Percentiles rank a stretch among this genome's conserved stretches.
Conservation (phyloP, 1,140 invertebrate species). For the Marisa cornuarietis region DNA sequence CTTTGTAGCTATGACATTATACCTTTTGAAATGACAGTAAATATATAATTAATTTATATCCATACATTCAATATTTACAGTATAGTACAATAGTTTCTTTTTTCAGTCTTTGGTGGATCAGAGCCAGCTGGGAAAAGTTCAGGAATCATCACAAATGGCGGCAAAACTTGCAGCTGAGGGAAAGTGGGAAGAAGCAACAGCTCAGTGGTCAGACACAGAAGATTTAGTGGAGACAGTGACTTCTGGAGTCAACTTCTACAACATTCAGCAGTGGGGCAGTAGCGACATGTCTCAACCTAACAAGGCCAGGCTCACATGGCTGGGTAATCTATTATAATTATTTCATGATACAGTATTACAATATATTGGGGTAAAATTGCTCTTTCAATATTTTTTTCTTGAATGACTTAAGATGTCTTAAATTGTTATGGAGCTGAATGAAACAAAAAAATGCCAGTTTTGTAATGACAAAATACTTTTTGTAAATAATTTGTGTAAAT, state of each 20-base stretch:
- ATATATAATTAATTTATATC: too few relatives aligned
- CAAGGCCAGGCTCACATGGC: not conserved
- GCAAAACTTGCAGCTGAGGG: conserved; percentile 36
- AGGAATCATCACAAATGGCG: conserved; percentile 59
- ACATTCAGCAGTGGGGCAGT: conserved; percentile 50
- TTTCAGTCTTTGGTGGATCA: conserved; percentile 69
- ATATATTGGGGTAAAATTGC: too few relatives aligned
- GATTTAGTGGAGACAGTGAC: conserved; percentile 39
- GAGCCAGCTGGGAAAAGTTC: conserved; percentile 60
- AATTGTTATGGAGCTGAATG: too few relatives aligned
- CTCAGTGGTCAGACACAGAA: conserved; percentile 39
- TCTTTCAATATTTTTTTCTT: too few relatives aligned
- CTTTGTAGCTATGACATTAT: too few relatives aligned
- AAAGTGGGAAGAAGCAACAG: conserved; percentile 44
- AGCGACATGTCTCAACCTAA: not conserved
- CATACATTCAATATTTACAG: too few relatives aligned
- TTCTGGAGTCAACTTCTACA: conserved; percentile 57
- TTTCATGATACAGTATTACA: too few relatives aligned
- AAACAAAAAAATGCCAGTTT: too few relatives aligned
- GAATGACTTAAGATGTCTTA: too few relatives aligned
- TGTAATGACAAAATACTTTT: too few relatives aligned
- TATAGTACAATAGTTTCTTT: conserved; percentile 1
- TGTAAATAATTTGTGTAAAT: too few relatives aligned
- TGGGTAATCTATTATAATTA: not conserved
- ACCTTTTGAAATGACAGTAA: too few relatives aligned